phyloP scores from a whole-genome alignment of 2,113 vertebrate genomes.

The Pelodiscus sinensis region DNA sequence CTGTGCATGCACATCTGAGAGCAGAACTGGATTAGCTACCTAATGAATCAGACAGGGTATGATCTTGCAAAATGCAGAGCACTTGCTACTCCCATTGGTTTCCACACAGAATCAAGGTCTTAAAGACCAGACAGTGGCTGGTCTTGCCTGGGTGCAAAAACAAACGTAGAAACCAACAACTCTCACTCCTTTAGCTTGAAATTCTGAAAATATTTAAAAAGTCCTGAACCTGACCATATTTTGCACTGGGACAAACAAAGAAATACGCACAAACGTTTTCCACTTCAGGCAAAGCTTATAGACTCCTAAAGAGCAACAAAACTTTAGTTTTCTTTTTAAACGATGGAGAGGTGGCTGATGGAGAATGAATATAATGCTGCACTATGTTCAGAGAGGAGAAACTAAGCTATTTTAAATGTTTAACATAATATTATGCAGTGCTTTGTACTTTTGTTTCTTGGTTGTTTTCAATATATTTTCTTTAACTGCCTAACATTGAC shows the following conservation, averaged over 20 bases:
- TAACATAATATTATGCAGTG: conserved; percentile 21
- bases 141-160: background rate
- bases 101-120: background rate
- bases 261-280: background rate
- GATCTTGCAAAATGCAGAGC: background rate
- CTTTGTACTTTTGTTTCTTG: conserved; percentile 25
- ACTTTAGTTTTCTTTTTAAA: conserved; percentile 5
- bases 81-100: background rate
- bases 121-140: background rate
- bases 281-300: background rate
- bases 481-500: background rate
- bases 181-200: background rate
- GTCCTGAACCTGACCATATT: background rate
- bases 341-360: background rate
- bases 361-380: conserved; percentile 23
- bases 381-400: conserved; percentile 4
- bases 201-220: background rate
- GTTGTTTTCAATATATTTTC: background rate
- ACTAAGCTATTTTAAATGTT: conserved; percentile 33
- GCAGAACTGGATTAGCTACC: background rate
- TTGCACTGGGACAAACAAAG: background rate
- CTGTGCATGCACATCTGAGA: background rate
- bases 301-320: conserved; percentile 1
- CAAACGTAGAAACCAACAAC: background rate
- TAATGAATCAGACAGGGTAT: background rate